Evolutionary conservation across 2,113 vertebrate species (phyloP).

Genomic region (Ceratotherium simum): DNA sequence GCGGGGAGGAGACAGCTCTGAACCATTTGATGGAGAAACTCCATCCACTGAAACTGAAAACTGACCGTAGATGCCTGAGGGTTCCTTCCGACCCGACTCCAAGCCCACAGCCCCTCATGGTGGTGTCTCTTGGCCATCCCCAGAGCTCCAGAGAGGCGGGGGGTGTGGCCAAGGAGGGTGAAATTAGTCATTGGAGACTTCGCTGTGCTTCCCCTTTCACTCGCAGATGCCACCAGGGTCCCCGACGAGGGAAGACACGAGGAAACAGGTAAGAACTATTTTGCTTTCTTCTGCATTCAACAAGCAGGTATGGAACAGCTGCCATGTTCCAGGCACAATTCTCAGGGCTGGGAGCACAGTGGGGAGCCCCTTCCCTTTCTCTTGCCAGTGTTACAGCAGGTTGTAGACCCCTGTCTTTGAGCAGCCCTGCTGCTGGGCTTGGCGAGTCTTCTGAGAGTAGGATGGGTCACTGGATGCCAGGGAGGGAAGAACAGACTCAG

Average conservation of each 20-base stretch:
- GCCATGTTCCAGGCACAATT: not conserved
- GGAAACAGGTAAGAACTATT: conserved; percentile 69
- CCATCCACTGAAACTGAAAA: not conserved
- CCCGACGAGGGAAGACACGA: conserved; percentile 16
- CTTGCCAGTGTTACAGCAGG: not conserved
- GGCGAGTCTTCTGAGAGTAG: not conserved
- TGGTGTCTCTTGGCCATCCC: not conserved
- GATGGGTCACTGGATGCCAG: not conserved
- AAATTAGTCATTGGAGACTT: not conserved
- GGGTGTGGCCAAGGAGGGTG: conserved; percentile 63
- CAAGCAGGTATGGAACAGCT: not conserved
- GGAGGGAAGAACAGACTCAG: not conserved
- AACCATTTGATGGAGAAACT: not conserved
- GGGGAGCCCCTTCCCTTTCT: not conserved
- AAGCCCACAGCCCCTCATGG: not conserved
- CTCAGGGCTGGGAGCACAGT: not conserved
- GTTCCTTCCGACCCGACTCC: not conserved
- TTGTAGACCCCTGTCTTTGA: not conserved
- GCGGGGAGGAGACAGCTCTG: not conserved
- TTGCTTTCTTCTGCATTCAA: not conserved
- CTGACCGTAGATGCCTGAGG: fast-evolving
- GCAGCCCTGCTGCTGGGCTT: not conserved
- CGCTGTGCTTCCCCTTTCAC: conserved; percentile 59
- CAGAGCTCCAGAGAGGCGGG: not conserved
- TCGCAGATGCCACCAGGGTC: conserved; percentile 41